A percentile compares a stretch with the other conserved stretches of the same genome.
These are phyloP conservation scores for Dicrurus megarhynchus DNA, from an alignment of 2,113 vertebrate genomes.

Conservation along the genomic window DNA sequence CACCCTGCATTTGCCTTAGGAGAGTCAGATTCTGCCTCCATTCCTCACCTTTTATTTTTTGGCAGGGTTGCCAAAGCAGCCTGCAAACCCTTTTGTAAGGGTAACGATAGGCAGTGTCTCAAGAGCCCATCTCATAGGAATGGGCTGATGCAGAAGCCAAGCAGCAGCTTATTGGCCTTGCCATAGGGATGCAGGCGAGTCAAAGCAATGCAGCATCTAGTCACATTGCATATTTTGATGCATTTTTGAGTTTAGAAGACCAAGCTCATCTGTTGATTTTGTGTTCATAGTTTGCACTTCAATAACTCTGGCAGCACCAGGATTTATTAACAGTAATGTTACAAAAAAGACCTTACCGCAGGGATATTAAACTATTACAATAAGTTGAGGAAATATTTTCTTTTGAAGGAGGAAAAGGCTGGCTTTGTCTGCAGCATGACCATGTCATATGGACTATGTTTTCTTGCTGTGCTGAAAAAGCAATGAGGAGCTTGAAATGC, in stretches of 20 bases:
- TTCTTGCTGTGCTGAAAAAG: slow-evolving; percentile 24
- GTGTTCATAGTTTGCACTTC: not conserved
- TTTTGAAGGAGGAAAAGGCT: slow-evolving; percentile 21
- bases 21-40: not conserved
- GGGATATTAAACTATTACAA: not conserved
- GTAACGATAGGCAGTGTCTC: not conserved
- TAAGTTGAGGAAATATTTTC: slow-evolving; percentile 36
- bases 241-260: not conserved
- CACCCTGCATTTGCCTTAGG: not conserved
- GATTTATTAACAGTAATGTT: slow-evolving; percentile 8
- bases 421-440: slow-evolving; percentile 9
- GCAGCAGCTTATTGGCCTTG: rapidly evolving
- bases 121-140: not conserved
- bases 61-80: not conserved
- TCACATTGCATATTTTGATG: not conserved
- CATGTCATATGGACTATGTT: not conserved
- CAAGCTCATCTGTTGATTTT: not conserved
- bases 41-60: slow-evolving; percentile 4
- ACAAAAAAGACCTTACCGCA: rapidly evolving
- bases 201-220: not conserved
- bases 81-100: not conserved
- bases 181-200: rapidly evolving
- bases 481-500: slow-evolving; percentile 23
- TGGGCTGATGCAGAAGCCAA: not conserved
- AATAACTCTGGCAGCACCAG: not conserved